Base-by-base conservation (phyloP, 92 coral and sea anemone species). In the Metridium senile region DNA sequence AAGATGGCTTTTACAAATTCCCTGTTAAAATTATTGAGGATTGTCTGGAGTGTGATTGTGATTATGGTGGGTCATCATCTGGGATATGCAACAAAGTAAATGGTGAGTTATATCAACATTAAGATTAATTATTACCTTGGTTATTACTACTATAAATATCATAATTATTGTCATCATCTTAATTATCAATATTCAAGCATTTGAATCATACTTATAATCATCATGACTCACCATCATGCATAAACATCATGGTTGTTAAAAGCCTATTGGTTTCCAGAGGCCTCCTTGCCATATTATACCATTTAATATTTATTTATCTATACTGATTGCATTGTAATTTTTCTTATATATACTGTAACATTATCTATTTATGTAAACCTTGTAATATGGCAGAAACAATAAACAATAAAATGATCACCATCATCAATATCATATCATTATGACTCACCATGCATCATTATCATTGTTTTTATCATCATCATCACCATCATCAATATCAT, bases 1-100 rank as follows among this genome's bases (percentile, higher is more conserved):
- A 58, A 89, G 77, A 89, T 77, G 99, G 95, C 35, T 95, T 69
- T 80, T 89, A 76, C 72, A 62, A 68, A 11, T 95, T 95, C 75
- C 99, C 99, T n/a, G 58, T 56, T 0, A 69, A 80, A 52, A 54
- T 79, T 30, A 77, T 62, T 30, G 68, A 22, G 0, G 96, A 92
- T 72, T 95, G 99, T 56, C 71, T 32, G 58, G 74, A 76, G 71
- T 95, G 99, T 74, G 80, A 89, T 51, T 95, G 99, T 83, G 97
- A 95, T 70, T 84, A 87, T 89, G 99, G 99, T 39, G 99, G 99
- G 20, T 89, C 88, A 21, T 33, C 84, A 22, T 29, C 68, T 35
- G 82, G 74, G 47, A 89, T 95, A 51, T 95, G 99, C 63, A 93
- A 89, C 74, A 95, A 92, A 77, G 51, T 61, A 0, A 81, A 77